These are phyloP conservation scores for Lasiommata megera DNA, from an alignment of 2,888 invertebrate genomes.

Conservation along the genomic window DNA sequence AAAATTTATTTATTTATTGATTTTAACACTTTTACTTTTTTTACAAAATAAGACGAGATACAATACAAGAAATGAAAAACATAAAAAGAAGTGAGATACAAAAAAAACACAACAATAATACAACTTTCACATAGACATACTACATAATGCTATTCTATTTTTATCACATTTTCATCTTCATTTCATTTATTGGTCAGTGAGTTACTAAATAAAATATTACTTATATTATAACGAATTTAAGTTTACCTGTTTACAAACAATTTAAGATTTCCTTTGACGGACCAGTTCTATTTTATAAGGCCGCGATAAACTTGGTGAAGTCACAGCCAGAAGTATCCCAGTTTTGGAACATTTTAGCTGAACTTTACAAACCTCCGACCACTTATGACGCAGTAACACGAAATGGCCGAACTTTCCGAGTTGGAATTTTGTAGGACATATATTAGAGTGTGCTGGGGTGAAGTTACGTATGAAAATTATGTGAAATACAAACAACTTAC, in stretches of 20 bases:
- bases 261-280: neutral
- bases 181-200: no score
- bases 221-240: no score
- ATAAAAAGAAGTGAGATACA: no score
- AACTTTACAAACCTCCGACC: neutral
- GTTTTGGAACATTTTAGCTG: neutral
- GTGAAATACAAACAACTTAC: neutral
- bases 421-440: neutral
- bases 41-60: no score
- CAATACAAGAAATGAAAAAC: no score
- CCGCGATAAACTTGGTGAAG: slow-evolving; percentile 6
- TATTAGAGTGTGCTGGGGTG: neutral
- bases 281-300: neutral
- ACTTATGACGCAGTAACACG: neutral
- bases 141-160: no score
- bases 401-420: neutral
- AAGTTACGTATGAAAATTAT: neutral
- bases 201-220: no score
- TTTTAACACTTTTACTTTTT: no score
- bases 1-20: no score
- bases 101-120: no score
- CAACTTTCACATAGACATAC: no score
- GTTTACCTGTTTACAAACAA: neutral
- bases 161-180: no score
- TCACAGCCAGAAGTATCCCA: neutral